Percentiles rank a stretch among this genome's conserved stretches.
phyloP scores from a whole-genome alignment of 2,797 vertebrate genomes.

The Mionectes olivaceus region DNA sequence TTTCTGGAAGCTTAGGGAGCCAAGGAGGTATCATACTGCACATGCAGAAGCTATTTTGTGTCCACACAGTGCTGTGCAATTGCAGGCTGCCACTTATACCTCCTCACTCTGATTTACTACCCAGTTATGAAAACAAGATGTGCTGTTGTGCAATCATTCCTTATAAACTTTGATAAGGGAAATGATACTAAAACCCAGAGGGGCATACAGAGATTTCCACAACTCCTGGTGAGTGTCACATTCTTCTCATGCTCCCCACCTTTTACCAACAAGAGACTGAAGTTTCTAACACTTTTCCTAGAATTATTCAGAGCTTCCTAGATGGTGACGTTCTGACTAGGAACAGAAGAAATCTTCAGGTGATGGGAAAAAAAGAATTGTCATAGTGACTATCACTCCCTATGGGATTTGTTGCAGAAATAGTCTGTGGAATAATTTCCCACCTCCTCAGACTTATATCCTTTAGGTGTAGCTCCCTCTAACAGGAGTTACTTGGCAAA shows the following conservation, averaged over 20 bases:
- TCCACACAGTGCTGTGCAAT: background rate
- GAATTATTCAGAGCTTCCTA: background rate
- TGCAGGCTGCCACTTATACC: background rate
- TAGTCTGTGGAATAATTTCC: background rate
- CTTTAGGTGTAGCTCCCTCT: background rate
- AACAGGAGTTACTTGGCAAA: background rate
- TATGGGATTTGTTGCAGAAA: background rate
- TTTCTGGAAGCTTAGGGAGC: background rate
- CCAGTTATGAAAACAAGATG: background rate
- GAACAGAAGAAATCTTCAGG: background rate
- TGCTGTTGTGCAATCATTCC: background rate
- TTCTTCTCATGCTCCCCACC: background rate
- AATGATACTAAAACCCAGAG: background rate
- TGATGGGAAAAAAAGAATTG: background rate
- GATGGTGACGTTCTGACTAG: background rate
- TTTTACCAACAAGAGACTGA: background rate
- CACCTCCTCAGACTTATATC: background rate
- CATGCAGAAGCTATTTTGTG: background rate
- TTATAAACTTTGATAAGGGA: background rate
- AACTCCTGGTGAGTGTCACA: background rate
- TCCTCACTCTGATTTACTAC: background rate
- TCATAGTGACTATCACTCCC: background rate
- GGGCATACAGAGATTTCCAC: background rate
- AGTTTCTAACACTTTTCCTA: background rate
- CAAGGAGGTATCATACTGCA: background rate